Base-by-base conservation (phyloP, 2,113 vertebrate species). In the Puma concolor region DNA sequence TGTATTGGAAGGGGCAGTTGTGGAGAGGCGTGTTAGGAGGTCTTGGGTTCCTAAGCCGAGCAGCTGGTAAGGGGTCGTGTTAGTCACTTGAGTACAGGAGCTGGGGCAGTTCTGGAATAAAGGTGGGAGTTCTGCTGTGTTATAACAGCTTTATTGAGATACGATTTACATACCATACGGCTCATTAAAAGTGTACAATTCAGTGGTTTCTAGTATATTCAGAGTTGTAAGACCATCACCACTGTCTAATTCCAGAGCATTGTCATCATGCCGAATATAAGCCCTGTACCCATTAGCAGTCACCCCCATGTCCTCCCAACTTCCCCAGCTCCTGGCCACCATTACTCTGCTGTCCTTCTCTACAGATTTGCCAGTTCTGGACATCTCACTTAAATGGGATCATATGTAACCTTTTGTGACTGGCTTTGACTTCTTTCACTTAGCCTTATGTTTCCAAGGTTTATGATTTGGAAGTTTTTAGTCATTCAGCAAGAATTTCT, bases 401-500 rank as follows among this genome's bases (percentile, higher is more conserved):
- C 60, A 27, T 3, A 50, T 33, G 38, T 72, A 38, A 38, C 27
- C 23, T 82, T 80, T 79, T 71, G 67, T 57, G 23, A 54, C 63
- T 41, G 25, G 33, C 48, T 82, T 88, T 29, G 29, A 27, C 52
- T 77, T 88, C 48, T 90, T 84, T 93, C 27, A 66, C 36, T 66
- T 66, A 88, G 54, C 29, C 3, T 81, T 54, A 5, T 71, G 31
- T 95, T 92, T 90, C 41, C 48, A 88, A 5, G 25, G 29, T 74
- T 94, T 17, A 14, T 79, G 25, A 74, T 91, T 64, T 41, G 31
- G 48, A 54, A 44, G 11, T 60, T 91, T 88, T 80, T 85, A 36
- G 66, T 64, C 21, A 86, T 77, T 89, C 57, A 54, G 0, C 33
- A 66, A 69, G 4, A 64, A 60, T 95, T 92, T 95, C 52, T 88